phyloP scores from a whole-genome alignment of 35 echinoderm and acorn worm species.

The Ophioderma brevispina region DNA sequence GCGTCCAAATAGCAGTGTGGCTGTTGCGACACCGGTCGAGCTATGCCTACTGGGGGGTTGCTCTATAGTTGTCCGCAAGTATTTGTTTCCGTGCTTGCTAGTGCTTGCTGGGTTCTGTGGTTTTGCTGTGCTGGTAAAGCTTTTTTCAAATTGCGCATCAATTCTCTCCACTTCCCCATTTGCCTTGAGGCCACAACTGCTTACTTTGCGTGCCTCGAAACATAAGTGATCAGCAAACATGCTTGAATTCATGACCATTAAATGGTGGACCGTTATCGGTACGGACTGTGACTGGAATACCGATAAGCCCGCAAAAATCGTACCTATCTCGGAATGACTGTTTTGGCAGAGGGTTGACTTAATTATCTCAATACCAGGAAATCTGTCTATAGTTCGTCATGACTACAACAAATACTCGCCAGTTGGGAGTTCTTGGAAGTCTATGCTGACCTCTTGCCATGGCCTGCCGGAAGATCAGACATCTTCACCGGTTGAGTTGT shows the following conservation, averaged over 20 bases:
- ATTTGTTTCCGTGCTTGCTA: conserved; percentile 63
- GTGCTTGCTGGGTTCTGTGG: conserved; percentile 48
- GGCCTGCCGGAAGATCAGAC: conserved; percentile 59
- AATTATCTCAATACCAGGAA: conserved; percentile 68
- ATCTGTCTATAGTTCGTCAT: conserved; percentile 58
- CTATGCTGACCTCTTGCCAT: conserved; percentile 65
- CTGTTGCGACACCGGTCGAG: conserved; percentile 56
- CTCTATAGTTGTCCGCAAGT: conserved; percentile 77
- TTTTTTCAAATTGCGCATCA: conserved; percentile 81
- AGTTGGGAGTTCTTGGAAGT: conserved; percentile 68
- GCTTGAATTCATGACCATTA: conserved; percentile 14
- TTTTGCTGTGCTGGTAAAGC: conserved; percentile 6
- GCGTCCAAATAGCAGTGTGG: conserved; percentile 57
- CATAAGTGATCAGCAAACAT: conserved; percentile 67
- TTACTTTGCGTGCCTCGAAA: conserved; percentile 74
- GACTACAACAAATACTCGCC: conserved; percentile 17
- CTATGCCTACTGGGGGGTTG: conserved; percentile 59
- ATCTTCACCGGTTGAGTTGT: conserved; percentile 51
- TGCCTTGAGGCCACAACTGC: conserved; percentile 76
- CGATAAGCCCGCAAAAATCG: conserved; percentile 66
- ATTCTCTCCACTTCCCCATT: conserved; percentile 79
- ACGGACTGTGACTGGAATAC: conserved; percentile 61
- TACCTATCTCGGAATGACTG: conserved; percentile 69
- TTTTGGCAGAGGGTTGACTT: conserved; percentile 70
- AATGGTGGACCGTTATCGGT: conserved; percentile 55